phyloP scores from a whole-genome alignment of 2,888 invertebrate species.

The Melieria crassipennis region DNA sequence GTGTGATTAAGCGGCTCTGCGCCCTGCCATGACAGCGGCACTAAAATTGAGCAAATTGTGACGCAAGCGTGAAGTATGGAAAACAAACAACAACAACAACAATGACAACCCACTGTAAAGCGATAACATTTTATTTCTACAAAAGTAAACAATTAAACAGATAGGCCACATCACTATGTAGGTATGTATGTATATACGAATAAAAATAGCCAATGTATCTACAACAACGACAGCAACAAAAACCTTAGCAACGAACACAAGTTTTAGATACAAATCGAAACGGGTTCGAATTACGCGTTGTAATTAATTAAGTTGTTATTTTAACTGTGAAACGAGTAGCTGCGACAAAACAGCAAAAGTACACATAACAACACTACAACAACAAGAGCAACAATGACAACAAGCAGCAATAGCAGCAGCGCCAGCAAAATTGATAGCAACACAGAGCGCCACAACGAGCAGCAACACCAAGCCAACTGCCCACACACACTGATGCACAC shows the following conservation, averaged over 20 bases:
- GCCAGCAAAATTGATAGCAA: neutral
- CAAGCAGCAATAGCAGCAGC: neutral
- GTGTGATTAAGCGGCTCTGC: too few species aligned
- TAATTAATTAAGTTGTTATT: constrained; percentile 57
- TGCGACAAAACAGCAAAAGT: neutral
- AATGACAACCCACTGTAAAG: too few species aligned
- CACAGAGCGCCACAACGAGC: constrained; percentile 16
- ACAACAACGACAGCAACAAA: too few species aligned
- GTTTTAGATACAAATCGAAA: constrained; percentile 38
- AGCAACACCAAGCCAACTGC: constrained; percentile 40
- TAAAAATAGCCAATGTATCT: too few species aligned
- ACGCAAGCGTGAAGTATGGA: too few species aligned
- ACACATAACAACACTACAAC: neutral
- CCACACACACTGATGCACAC: constrained; percentile 1
- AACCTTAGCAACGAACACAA: neutral
- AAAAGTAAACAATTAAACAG: too few species aligned
- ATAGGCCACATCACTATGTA: too few species aligned
- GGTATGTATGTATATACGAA: too few species aligned
- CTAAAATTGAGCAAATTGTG: too few species aligned
- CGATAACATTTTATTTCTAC: too few species aligned
- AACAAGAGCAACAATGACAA: neutral
- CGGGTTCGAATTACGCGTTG: constrained; percentile 52
- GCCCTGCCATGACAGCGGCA: too few species aligned
- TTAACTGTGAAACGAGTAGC: constrained; percentile 41
- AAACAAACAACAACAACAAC: too few species aligned